Percentiles rank a stretch among this genome's conserved stretches.
These are phyloP conservation scores for Clavelina lepadiformis DNA, from an alignment of 23 tunicate genomes.

Conservation along the genomic window DNA sequence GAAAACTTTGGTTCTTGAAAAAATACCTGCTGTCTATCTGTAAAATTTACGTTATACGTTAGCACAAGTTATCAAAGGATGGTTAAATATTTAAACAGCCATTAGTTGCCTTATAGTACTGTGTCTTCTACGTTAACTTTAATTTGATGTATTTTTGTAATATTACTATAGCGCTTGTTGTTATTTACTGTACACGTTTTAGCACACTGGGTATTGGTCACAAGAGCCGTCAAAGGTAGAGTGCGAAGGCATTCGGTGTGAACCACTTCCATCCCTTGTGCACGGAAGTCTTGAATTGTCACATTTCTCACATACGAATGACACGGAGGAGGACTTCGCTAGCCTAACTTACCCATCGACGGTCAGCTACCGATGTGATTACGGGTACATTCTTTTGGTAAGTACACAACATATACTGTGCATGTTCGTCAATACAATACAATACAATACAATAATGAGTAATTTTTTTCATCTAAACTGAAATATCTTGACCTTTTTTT, in stretches of 20 bases:
- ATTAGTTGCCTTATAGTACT: not conserved
- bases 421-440: too few species aligned
- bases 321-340: not conserved
- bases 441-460: too few species aligned
- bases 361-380: constrained; percentile 49
- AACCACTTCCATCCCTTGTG: constrained; percentile 24
- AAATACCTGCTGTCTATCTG: too few species aligned
- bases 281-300: constrained; percentile 21
- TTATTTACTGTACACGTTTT: not conserved
- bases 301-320: constrained; percentile 9
- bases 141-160: too few species aligned
- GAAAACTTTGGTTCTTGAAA: too few species aligned
- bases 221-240: constrained; percentile 11
- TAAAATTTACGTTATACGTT: too few species aligned
- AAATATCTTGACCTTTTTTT: too few species aligned
- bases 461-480: too few species aligned
- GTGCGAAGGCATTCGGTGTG: constrained; percentile 52
- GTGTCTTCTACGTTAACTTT: not conserved
- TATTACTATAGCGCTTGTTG: not conserved
- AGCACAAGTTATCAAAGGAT: too few species aligned
- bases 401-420: constrained; percentile 9
- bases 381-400: constrained; percentile 76
- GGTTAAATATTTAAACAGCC: too few species aligned
- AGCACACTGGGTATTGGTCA: constrained; percentile 47
- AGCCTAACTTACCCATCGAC: constrained; percentile 21